phyloP scores from a whole-genome alignment of 2,113 vertebrate species.

The Ranitomeya variabilis region DNA sequence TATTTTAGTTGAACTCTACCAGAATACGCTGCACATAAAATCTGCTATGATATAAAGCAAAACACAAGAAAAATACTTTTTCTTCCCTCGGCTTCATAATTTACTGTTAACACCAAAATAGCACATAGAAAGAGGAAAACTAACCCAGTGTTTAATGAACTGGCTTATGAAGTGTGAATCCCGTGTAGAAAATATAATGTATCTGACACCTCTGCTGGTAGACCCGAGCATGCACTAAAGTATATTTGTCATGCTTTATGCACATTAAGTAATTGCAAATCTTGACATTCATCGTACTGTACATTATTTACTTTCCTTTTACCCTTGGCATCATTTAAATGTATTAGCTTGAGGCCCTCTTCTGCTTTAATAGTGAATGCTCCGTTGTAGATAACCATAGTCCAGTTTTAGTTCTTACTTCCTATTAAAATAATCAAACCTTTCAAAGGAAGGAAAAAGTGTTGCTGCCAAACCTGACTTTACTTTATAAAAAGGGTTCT shows the following conservation, averaged over 20 bases:
- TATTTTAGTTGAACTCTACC: slow-evolving; percentile 1
- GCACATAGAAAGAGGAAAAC: slow-evolving; percentile 32
- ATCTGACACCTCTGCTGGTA: slow-evolving; percentile 35
- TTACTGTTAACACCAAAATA: slow-evolving; percentile 15
- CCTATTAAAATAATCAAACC: slow-evolving; percentile 55
- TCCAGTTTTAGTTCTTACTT: slow-evolving; percentile 46
- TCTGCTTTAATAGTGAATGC: slow-evolving; percentile 42
- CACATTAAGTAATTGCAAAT: slow-evolving; percentile 40
- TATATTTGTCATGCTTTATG: slow-evolving; percentile 31
- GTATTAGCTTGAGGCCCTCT: slow-evolving; percentile 12
- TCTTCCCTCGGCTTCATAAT: slow-evolving; percentile 40
- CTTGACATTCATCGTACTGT: slow-evolving; percentile 20
- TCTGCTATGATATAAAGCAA: background rate
- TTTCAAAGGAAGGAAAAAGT: slow-evolving; percentile 48
- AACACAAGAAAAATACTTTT: slow-evolving; percentile 15
- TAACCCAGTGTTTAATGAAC: slow-evolving; percentile 40
- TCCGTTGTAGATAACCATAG: slow-evolving; percentile 46
- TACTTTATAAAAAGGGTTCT: slow-evolving; percentile 47
- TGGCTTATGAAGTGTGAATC: slow-evolving; percentile 52
- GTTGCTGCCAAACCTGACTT: slow-evolving; percentile 40
- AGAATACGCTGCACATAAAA: background rate
- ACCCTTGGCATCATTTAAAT: slow-evolving; percentile 37
- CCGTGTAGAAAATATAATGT: slow-evolving; percentile 47
- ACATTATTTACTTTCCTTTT: slow-evolving; percentile 34
- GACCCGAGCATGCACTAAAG: slow-evolving; percentile 37